Base-by-base conservation (phyloP, 2,113 vertebrate genomes). In the Spermophilus dauricus region DNA sequence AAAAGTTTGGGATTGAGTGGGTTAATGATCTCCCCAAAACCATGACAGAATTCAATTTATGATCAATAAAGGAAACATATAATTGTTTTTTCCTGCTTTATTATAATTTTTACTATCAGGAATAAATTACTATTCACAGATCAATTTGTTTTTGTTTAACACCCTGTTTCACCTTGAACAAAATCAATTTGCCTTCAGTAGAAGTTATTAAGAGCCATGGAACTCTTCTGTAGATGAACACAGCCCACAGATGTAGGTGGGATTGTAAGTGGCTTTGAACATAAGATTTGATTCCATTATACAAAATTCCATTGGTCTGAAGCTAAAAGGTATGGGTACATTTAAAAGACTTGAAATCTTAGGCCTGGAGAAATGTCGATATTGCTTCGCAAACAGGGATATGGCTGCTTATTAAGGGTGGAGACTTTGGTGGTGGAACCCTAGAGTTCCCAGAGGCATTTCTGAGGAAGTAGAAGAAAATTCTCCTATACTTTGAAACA, bases 1-100 rank as follows among this genome's bases (percentile, higher is more conserved):
- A 11, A 63, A 26, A 10, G 26, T 63, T 63, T 11, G 61, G 61
- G 61, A 10, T 11, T 24, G 22, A 24, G 8, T 58, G 20, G 7
- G 56, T 58, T 63, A 26, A 26, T 45, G 12, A 86, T 82, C 34
- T 95, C 56, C 32, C 32, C 53, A 89, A 96, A 91, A 34, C 17
- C 34, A 78, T 72, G 34, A 10, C 24, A 88, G 92, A 85, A 30
- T 24, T 95, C 45, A 76, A 78, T 75, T 96, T 95, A 84, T 51
- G 81, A 53, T 67, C 56, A 94, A 94, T 45, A 56, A 73, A 80
- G 24, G 17, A 85, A 88, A 95, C 2, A n/a, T 0, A 42, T 7
- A 58, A 3, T 18, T 88, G 1, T 39, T 96, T 96, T 89, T 67
- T 78, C n/a, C 30, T 83, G 32, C 13, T 61, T 93, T 72, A 42